phyloP scores from a whole-genome alignment of 2,888 invertebrate species.

The Corythucha ciliata region DNA sequence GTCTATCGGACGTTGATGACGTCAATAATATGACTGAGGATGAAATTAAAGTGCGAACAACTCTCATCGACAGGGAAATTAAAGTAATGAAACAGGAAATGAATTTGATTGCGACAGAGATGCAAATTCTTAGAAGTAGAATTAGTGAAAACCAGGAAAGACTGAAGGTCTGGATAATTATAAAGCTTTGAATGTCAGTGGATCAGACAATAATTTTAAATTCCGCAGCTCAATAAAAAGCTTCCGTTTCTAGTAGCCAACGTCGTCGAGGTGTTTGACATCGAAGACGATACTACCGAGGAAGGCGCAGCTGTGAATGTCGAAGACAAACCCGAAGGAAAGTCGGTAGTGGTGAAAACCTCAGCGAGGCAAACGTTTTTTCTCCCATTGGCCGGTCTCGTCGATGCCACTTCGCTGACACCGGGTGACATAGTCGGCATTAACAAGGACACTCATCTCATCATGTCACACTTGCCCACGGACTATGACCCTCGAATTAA shows the following conservation, averaged over 20 bases:
- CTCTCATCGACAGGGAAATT: no score
- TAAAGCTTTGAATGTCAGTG: no score
- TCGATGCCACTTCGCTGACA: conserved; percentile 93
- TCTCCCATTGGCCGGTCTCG: conserved; percentile 66
- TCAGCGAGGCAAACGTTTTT: conserved; percentile 11
- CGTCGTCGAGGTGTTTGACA: conserved; percentile 81
- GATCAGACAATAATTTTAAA: no score
- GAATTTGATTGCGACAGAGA: no score
- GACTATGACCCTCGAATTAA: conserved; percentile 97
- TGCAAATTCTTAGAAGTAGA: no score
- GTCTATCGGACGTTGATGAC: no score
- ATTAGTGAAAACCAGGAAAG: no score
- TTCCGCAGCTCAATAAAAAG: conserved; percentile 89
- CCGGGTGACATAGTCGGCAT: conserved; percentile 94
- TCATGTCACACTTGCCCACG: conserved; percentile 90
- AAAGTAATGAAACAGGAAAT: no score
- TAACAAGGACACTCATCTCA: conserved; percentile 94
- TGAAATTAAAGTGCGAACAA: no score
- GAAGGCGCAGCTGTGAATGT: conserved; percentile 97
- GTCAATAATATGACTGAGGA: no score
- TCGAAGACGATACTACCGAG: conserved; percentile 90
- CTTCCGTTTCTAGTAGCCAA: conserved; percentile 97
- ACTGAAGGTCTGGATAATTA: no score
- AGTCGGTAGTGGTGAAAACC: conserved; percentile 93
- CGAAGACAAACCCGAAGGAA: conserved; percentile 95